These are phyloP conservation scores for Danio aesculapii DNA, from an alignment of 2,797 vertebrate genomes.

Conservation along the genomic window DNA sequence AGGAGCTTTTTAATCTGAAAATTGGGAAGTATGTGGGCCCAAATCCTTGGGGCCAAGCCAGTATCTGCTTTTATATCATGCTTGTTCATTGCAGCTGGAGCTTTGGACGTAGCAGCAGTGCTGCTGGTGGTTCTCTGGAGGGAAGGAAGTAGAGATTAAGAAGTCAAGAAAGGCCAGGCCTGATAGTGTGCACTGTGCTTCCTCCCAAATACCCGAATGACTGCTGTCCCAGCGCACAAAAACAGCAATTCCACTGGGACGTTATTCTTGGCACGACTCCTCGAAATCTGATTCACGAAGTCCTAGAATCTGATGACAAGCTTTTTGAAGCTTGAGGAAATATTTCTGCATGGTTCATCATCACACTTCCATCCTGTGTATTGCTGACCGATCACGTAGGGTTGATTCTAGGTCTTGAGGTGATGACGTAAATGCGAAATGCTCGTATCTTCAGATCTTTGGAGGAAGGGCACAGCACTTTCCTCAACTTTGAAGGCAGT, in stretches of 20 bases:
- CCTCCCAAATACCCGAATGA: conserved; percentile 34
- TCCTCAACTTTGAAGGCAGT: conserved; percentile 75
- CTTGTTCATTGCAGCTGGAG: conserved; percentile 63
- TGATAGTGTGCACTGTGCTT: conserved; percentile 47
- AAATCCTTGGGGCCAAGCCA: conserved; percentile 77
- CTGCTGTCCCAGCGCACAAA: conserved; percentile 39
- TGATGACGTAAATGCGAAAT: conserved; percentile 46
- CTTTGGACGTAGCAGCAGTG: conserved; percentile 67
- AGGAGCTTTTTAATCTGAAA: conserved; percentile 83
- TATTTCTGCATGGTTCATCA: conserved; percentile 35
- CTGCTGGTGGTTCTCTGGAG: conserved; percentile 69
- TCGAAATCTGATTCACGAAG: conserved; percentile 31
- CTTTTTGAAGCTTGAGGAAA: conserved; percentile 41
- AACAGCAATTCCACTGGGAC: conserved; percentile 20
- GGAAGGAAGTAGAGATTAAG: conserved; percentile 82
- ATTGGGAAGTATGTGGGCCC: conserved; percentile 83
- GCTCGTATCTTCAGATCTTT: conserved; percentile 70
- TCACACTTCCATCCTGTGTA: conserved; percentile 44
- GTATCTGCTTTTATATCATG: conserved; percentile 74
- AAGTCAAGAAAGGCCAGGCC: conserved; percentile 78
- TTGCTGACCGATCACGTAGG: conserved; percentile 54
- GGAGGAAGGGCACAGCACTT: conserved; percentile 81
- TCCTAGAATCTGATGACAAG: conserved; percentile 37
- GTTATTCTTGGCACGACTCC: conserved; percentile 29
- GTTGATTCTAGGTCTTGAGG: conserved; percentile 31